phyloP scores from a whole-genome alignment of 2,113 vertebrate species.

The Cyphomyrus discorhynchus region DNA sequence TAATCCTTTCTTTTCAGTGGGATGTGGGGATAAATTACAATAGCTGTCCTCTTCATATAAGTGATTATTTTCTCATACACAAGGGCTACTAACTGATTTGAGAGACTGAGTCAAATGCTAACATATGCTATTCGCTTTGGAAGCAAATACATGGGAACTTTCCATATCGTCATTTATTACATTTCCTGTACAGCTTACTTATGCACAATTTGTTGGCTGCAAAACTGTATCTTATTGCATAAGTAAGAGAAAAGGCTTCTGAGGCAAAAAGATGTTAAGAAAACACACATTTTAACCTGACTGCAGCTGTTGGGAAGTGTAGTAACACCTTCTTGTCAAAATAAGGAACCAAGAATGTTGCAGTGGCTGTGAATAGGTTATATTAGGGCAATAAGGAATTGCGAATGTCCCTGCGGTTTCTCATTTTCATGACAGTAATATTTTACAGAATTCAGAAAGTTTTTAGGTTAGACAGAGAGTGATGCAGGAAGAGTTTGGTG shows the following conservation, averaged over 20 bases:
- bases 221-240: not conserved
- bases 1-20: not conserved
- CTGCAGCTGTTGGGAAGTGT: not conserved
- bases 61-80: not conserved
- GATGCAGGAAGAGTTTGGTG: not conserved
- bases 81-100: not conserved
- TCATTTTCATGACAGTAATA: not conserved
- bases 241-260: not conserved
- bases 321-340: not conserved
- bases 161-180: not conserved
- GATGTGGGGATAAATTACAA: not conserved
- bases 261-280: not conserved
- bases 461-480: not conserved
- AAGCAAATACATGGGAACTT: not conserved
- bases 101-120: not conserved
- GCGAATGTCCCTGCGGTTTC: not conserved
- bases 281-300: not conserved
- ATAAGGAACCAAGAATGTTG: not conserved
- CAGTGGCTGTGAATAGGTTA: not conserved
- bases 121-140: not conserved
- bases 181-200: not conserved
- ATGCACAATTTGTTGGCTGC: not conserved
- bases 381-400: slow-evolving; percentile 4
- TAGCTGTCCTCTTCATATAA: not conserved
- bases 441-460: not conserved